Evolutionary conservation across 37 sponge, comb jelly and placozoan genomes (phyloP).

Genomic region (Chondrilla cf. caribensis): DNA sequence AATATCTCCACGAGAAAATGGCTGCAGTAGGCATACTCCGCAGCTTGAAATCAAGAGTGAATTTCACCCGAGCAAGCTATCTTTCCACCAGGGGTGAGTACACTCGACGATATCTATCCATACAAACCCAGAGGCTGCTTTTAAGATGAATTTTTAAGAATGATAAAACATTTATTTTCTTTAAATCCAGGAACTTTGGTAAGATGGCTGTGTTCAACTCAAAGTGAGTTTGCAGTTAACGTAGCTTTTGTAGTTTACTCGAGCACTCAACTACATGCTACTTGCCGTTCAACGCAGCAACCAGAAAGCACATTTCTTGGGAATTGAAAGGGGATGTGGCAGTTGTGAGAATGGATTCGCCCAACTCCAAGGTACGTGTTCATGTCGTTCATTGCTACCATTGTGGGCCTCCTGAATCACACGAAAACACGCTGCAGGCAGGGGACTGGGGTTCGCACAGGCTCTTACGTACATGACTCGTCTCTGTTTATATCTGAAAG

Average conservation of each 20-base stretch:
- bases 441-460: too few relatives aligned
- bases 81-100: too few relatives aligned
- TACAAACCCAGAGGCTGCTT: too few relatives aligned
- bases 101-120: too few relatives aligned
- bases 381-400: too few relatives aligned
- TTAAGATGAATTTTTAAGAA: too few relatives aligned
- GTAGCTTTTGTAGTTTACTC: neutral
- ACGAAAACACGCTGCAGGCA: too few relatives aligned
- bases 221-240: neutral
- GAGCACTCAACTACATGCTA: neutral
- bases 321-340: constrained; percentile 74
- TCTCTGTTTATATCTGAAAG: too few relatives aligned
- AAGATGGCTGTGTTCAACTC: neutral
- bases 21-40: neutral
- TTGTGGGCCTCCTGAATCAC: too few relatives aligned
- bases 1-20: neutral
- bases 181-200: neutral
- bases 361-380: constrained; percentile 64
- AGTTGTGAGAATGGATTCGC: constrained; percentile 70
- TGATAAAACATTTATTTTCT: too few relatives aligned
- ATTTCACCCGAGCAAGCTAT: too few relatives aligned
- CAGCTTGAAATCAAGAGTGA: neutral
- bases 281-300: neutral
- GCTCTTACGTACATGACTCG: too few relatives aligned
- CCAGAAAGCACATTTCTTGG: constrained; percentile 47